Percentiles rank a stretch among this genome's conserved stretches.
Conservation (phyloP, 1,140 invertebrate genomes). For the Drosophila sproati region DNA sequence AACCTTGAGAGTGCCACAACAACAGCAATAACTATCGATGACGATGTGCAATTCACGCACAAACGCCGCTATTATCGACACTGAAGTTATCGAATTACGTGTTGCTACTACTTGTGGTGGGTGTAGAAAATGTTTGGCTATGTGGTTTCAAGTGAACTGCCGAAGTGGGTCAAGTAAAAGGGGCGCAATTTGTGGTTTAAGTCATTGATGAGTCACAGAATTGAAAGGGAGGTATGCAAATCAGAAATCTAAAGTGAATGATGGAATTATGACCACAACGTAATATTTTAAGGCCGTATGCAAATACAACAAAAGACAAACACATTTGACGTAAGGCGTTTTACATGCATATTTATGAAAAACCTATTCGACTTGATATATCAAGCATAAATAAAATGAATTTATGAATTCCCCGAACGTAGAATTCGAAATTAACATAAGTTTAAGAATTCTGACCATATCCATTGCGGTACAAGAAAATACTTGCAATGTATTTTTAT, state of each 20-base stretch:
- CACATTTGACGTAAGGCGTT: background rate
- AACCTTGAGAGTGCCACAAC: conserved; percentile 51
- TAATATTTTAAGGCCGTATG: conserved; percentile 15
- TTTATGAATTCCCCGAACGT: no score
- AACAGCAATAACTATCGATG: conserved; percentile 24
- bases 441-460: no score
- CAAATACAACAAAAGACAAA: background rate
- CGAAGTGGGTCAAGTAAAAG: conserved; percentile 33
- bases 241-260: conserved; percentile 13
- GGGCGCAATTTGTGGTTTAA: conserved; percentile 3
- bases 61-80: background rate
- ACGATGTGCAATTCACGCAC: background rate
- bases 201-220: conserved; percentile 17
- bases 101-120: conserved; percentile 10
- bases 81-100: conserved; percentile 24
- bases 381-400: background rate
- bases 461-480: no score
- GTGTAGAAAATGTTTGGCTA: conserved; percentile 7
- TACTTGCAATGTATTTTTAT: no score
- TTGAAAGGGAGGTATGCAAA: background rate
- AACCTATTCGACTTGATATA: background rate
- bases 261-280: conserved; percentile 11
- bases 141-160: background rate
- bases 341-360: conserved; percentile 1
- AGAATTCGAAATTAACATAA: no score